Evolutionary conservation across 2,888 invertebrate species (phyloP), one percentile per base, ranked within the genome.

Genomic region (Empis stercorea): DNA sequence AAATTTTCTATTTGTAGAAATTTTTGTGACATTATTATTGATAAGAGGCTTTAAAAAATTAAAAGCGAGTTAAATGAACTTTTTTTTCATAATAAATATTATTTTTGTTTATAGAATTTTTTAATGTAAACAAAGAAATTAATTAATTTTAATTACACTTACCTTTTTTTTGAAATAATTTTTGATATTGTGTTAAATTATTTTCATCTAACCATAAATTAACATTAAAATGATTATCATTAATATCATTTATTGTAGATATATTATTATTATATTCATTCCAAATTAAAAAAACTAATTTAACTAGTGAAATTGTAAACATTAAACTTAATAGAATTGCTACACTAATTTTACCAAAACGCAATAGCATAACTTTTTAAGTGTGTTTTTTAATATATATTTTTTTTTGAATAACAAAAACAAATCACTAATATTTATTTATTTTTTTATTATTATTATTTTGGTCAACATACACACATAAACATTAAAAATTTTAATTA

Each of bases 191-290:
- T 30, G 76, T 74, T 51, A 87, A 73, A 54, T 81, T 78, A 62
- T 83, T 84, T 61, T 84, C 79, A 48, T 80, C 78, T 53, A 87
- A 70, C 87, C 87, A 87, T 61, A 77, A 73, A 58, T 84, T 81
- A 48, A 84, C 81, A 66, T 80, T 76, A 37, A 72, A 73, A 55
- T 72, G 68, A 56, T 76, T 76, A 58, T 76, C 76, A 59, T 75
- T 55, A n/a, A 48, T 43, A 42, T 55, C 55, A 20, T 55, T 51
- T 10, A 54, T 48, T 40, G 40, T 13, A 5, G 5, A 11, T 40
- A 20, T 2, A 11, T 14, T 17, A 13, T 23, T 13, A 34, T 34
- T 34, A 9, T 66, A 61, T 37, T 64, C 64, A 52, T 66, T 59
- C 68, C 71, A 68, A 58, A 71, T 64, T 57, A 65, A 64, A 56